Evolutionary conservation across 2,888 invertebrate species (phyloP).

Genomic region (Drosophila parthenogenetica): DNA sequence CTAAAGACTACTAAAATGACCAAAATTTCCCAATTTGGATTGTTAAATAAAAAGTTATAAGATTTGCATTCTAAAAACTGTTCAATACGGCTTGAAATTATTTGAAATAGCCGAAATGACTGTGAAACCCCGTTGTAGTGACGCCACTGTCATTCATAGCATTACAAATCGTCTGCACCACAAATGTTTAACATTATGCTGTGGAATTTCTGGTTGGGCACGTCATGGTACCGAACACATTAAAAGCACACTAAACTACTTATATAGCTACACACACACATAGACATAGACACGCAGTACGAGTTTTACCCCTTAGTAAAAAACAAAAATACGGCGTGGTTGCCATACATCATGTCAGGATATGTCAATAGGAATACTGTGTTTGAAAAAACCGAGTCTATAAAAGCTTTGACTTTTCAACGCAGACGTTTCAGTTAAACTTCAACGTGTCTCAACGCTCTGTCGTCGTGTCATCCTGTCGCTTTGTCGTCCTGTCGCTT

Average conservation of each 20-base stretch:
- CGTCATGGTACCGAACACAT: slow-evolving; percentile 84
- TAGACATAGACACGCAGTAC: slow-evolving; percentile 6
- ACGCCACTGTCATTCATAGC: slow-evolving; percentile 49
- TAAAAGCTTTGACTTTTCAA: slow-evolving; percentile 75
- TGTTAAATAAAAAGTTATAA: too few species aligned
- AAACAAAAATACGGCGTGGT: neutral
- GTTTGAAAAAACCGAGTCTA: slow-evolving; percentile 76
- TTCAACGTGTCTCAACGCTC: slow-evolving; percentile 63
- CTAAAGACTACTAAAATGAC: too few species aligned
- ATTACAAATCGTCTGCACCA: slow-evolving; percentile 50
- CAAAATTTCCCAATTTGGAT: too few species aligned
- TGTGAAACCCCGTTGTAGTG: neutral
- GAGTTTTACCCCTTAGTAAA: neutral
- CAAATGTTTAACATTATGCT: slow-evolving; percentile 69
- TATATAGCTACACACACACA: slow-evolving; percentile 22
- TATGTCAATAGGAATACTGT: slow-evolving; percentile 24
- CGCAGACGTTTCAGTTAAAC: slow-evolving; percentile 68
- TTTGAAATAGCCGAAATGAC: neutral
- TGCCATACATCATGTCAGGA: slow-evolving; percentile 17
- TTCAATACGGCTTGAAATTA: too few species aligned
- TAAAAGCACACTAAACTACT: slow-evolving; percentile 77
- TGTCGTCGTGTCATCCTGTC: slow-evolving; percentile 51
- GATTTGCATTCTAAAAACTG: too few species aligned
- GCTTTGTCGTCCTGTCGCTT: slow-evolving; percentile 14
- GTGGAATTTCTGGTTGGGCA: slow-evolving; percentile 79